Percentiles rank a stretch among this genome's conserved stretches.
Evolutionary conservation across 2,113 vertebrate species (phyloP).

Genomic region (Salvelinus sp.): DNA sequence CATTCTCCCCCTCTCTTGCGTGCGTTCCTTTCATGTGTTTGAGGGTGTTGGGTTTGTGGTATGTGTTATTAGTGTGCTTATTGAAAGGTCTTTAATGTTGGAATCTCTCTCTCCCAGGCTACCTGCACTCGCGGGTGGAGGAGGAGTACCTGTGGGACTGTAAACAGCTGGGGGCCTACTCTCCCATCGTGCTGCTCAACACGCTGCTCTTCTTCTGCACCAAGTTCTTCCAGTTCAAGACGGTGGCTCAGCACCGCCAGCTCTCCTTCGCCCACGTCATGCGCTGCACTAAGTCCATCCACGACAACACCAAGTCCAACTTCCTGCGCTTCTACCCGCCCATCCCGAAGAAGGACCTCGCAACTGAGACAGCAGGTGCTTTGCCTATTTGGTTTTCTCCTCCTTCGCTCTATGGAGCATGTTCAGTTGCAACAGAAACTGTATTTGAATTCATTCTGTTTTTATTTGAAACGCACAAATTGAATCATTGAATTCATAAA

Average conservation of each 20-base stretch:
- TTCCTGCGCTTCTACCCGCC: slow-evolving; percentile 94
- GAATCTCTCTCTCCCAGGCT: slow-evolving; percentile 72
- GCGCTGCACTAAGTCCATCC: slow-evolving; percentile 86
- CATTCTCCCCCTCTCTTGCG: too few relatives aligned
- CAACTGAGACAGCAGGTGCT: not conserved
- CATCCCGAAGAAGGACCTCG: slow-evolving; percentile 68
- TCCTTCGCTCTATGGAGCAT: not conserved
- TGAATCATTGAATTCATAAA: too few relatives aligned
- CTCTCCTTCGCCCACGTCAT: slow-evolving; percentile 94
- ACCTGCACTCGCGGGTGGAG: slow-evolving; percentile 91
- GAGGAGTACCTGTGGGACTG: slow-evolving; percentile 97
- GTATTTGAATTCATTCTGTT: too few relatives aligned
- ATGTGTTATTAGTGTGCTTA: too few relatives aligned
- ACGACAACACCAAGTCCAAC: slow-evolving; percentile 85
- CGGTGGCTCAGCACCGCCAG: slow-evolving; percentile 88
- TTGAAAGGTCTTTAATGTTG: too few relatives aligned
- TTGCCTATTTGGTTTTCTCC: not conserved
- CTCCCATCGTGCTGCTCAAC: slow-evolving; percentile 95
- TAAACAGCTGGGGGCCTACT: slow-evolving; percentile 96
- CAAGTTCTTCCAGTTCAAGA: slow-evolving; percentile 92
- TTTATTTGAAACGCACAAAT: too few relatives aligned
- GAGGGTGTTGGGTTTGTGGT: too few relatives aligned
- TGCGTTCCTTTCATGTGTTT: not conserved
- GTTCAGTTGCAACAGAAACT: too few relatives aligned
- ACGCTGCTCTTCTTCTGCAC: slow-evolving; percentile 97